Conservation (phyloP, 2,113 vertebrate genomes). For the Anas platyrhynchos region DNA sequence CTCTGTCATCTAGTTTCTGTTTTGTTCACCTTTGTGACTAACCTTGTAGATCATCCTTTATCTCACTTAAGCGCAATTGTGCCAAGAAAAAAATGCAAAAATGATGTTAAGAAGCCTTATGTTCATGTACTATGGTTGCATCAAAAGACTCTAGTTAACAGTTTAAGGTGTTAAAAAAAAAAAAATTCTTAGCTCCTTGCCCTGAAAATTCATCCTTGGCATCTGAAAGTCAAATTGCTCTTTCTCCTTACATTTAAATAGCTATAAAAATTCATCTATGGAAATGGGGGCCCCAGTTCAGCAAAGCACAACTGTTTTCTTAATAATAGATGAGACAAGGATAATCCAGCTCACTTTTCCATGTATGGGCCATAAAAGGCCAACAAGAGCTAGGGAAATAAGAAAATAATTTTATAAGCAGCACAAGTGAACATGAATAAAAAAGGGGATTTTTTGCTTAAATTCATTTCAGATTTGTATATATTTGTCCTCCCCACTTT, state of each 20-base stretch:
- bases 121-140: background rate
- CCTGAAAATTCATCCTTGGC: background rate
- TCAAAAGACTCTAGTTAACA: background rate
- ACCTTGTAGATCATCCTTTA: conserved; percentile 13
- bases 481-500: background rate
- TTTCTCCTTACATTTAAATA: background rate
- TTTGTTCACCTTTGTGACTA: conserved; percentile 38
- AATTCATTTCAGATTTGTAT: background rate
- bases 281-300: background rate
- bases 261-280: background rate
- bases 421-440: background rate
- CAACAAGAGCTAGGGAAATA: background rate
- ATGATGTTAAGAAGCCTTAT: background rate
- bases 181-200: background rate
- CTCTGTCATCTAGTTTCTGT: conserved; percentile 11
- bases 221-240: background rate
- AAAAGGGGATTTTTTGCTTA: background rate
- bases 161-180: background rate
- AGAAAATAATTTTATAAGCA: background rate
- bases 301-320: background rate
- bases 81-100: conserved; percentile 42
- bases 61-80: background rate
- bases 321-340: background rate
- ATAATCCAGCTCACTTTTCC: background rate
- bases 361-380: background rate